Evolutionary conservation across 1,140 invertebrate species (phyloP), one percentile per base, ranked within the genome.

Genomic region (Chironomus tepperi): DNA sequence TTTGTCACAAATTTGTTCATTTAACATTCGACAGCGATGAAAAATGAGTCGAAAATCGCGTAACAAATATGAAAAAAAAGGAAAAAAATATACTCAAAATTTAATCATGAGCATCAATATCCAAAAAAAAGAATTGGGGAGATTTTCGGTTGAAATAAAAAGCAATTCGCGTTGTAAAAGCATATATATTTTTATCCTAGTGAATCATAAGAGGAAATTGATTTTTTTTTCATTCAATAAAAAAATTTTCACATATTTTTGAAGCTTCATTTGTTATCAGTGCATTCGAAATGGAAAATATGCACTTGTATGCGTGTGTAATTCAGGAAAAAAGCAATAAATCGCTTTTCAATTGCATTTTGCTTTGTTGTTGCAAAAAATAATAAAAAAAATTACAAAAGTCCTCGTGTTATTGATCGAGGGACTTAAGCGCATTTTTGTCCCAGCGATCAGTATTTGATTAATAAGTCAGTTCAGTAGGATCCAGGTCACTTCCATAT

Each of bases 171-270:
- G 24, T 34, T 19, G 16, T 19, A 18, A 70, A 70, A 18, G n/a
- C 47, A 12, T 57, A 57, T 57, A 57, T 70, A 16, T 9, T 10
- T 16, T 34, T 34, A 34, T 34, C 24, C 24, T 18, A 18, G 65
- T 70, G 65, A 18, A 8, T 70, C 15, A 21, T 10, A 19, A 70
- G 65, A 70, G 65, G 65, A 70, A 70, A 70, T 70, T 70, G 65
- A 70, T 70, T 70, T 70, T 70, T 67, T 67, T 70, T 70, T 10
- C 19, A 70, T 70, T 70, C 16, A 19, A 70, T 70, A 21, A 70
- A 70, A 70, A 19, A 1, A 21, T 70, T n/a, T 70, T 70, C n/a
- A 7, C 65, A 18, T 70, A 9, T 70, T 16, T 67, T 67, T 19
- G 64, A 19, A 19, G 9, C 65, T 70, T 70, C 65, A 70, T 70